Percentiles rank a stretch among this genome's conserved stretches.
Evolutionary conservation across 2,888 invertebrate species (phyloP).

Genomic region (Ophion slaviceki): DNA sequence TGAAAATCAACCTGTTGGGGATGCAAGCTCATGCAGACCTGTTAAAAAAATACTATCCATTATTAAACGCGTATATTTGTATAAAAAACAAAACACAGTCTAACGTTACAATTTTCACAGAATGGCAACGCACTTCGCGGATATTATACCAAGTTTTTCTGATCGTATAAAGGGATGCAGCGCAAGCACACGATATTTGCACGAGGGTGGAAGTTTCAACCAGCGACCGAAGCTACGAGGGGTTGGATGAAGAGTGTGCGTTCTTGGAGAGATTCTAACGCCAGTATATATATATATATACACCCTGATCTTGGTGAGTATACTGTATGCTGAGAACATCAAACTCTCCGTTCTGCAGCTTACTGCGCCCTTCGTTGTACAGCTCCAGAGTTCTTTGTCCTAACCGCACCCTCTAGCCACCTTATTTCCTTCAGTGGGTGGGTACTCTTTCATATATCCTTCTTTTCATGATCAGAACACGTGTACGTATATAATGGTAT

Average conservation of each 20-base stretch:
- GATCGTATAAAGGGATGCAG: slow-evolving; percentile 34
- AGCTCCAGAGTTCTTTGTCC: slow-evolving; percentile 11
- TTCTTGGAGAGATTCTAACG: slow-evolving; percentile 22
- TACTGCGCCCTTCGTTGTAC: neutral
- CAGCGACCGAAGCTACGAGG: slow-evolving; percentile 37
- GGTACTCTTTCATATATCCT: neutral
- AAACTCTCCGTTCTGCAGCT: neutral
- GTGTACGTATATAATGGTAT: neutral
- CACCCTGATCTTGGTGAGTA: neutral
- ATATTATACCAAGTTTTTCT: slow-evolving; percentile 26
- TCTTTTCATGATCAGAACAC: neutral
- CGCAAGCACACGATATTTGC: slow-evolving; percentile 23
- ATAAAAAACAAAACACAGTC: neutral
- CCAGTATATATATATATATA: neutral
- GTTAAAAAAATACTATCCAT: neutral
- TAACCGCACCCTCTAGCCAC: slow-evolving; percentile 13
- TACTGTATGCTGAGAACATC: neutral
- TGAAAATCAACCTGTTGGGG: neutral
- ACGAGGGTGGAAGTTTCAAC: slow-evolving; percentile 53
- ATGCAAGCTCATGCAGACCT: neutral
- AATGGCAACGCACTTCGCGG: slow-evolving; percentile 8
- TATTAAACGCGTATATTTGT: neutral
- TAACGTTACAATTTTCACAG: neutral
- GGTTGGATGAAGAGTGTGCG: slow-evolving; percentile 35
- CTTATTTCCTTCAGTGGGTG: slow-evolving; percentile 4